Evolutionary conservation across 2,888 invertebrate species (phyloP), one percentile per base, ranked within the genome.

Genomic region (Zootermopsis nevadensis): DNA sequence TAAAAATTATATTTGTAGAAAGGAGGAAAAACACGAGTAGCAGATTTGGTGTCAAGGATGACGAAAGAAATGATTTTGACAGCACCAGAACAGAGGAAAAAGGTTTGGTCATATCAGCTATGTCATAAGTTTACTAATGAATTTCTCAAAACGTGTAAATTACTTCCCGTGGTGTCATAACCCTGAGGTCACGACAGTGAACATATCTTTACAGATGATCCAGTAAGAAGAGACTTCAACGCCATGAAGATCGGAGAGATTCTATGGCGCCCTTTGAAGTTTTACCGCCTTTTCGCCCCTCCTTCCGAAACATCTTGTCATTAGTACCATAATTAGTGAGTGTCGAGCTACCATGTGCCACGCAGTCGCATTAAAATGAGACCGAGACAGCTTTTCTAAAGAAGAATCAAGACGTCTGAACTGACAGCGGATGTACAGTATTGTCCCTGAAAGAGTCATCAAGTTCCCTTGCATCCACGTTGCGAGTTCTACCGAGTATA

Each of bases 281-380:
- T 33, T 38, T n/a, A n/a, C 69, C 27, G 31, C 4, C 33, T 69
- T 69, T 31, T 69, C 31, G 19, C 33, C 69, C 22, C 22, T 69
- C 31, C 33, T 30, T 15, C 19, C 31, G 69, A 31, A 69, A 74
- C 38, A 74, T 38, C 33, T 74, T 74, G 74, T 74, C 74, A 74
- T 74, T 74, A 74, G 74, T 74, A 42, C 74, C 12, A n/a, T 74
- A 74, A 74, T 74, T 74, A 74, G 74, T 74, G 74, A 31, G 7
- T 31, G 19, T 33, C 12, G 72, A 42, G 24, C 33, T 33, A 38
- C 33, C 69, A 69, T 69, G 69, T 69, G 69, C 69, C 69, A 22
- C 10, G 69, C 69, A 69, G 69, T 27, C 69, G 33, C 33, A 60
- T 60, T n/a, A 27, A 60, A 60, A 27, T 60, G 8, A 27, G 27